Evolutionary conservation across 2,113 vertebrate genomes (phyloP).

Genomic region (Hippocampus mohnikei): DNA sequence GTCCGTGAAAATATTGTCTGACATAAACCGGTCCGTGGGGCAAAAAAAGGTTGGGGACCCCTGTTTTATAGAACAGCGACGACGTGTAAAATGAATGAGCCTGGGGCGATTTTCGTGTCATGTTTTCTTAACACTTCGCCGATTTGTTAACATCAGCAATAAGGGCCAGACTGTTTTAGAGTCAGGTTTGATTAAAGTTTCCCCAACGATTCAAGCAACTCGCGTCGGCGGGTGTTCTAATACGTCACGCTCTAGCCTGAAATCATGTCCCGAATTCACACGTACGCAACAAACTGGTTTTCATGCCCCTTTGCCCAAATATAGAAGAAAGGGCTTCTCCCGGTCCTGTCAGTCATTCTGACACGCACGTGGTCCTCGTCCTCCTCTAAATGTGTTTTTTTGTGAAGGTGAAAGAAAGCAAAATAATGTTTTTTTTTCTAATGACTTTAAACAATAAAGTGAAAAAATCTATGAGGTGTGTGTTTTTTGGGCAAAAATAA

Average conservation of each 20-base stretch:
- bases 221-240: neutral
- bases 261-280: slow-evolving; percentile 31
- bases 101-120: neutral
- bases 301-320: neutral
- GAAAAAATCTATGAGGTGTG: slow-evolving; percentile 7
- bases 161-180: neutral
- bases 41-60: no score
- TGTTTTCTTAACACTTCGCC: neutral
- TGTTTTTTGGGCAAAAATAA: neutral
- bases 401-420: slow-evolving; percentile 53
- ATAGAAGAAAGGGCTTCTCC: neutral
- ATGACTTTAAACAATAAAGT: slow-evolving; percentile 77
- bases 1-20: no score
- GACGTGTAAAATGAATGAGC: neutral
- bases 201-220: neutral
- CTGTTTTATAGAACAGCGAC: neutral
- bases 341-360: neutral
- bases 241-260: neutral
- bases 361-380: neutral
- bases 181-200: neutral
- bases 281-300: neutral
- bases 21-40: no score
- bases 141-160: neutral
- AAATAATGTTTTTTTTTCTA: slow-evolving; percentile 76
- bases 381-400: slow-evolving; percentile 43